These are phyloP conservation scores for Cephonodes hylas DNA, from an alignment of 2,888 invertebrate genomes.

Conservation along the genomic window DNA sequence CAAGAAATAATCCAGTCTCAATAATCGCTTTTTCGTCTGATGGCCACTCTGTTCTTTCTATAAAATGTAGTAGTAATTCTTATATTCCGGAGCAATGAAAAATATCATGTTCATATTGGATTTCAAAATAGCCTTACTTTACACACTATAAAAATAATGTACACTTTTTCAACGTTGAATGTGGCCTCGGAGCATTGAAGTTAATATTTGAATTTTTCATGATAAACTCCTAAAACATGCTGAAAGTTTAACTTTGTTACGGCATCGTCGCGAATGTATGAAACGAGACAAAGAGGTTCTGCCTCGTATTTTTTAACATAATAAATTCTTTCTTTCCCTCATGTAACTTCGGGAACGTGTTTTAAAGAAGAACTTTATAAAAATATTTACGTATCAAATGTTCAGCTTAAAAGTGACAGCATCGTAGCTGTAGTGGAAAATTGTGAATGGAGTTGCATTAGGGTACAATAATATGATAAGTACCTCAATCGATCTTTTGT, in stretches of 20 bases:
- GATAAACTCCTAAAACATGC: slow-evolving; percentile 12
- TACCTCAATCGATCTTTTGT: too few species aligned
- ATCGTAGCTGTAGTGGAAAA: too few species aligned
- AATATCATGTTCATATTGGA: too few species aligned
- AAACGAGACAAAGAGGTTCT: not conserved
- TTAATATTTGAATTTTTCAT: slow-evolving; percentile 19
- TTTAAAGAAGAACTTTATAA: not conserved
- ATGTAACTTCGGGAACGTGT: not conserved
- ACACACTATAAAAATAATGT: not conserved
- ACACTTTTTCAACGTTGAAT: not conserved
- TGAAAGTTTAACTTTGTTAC: slow-evolving; percentile 16
- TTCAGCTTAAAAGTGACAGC: not conserved
- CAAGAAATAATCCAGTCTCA: too few species aligned
- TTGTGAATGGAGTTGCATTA: too few species aligned
- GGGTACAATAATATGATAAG: too few species aligned
- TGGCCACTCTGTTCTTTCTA: too few species aligned
- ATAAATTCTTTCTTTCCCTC: not conserved
- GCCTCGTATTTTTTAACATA: not conserved
- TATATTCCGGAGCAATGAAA: too few species aligned
- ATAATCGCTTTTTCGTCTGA: too few species aligned
- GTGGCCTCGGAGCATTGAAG: slow-evolving; percentile 9
- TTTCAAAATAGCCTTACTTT: not conserved
- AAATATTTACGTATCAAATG: not conserved
- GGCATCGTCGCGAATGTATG: not conserved
- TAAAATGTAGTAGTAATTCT: too few species aligned